Base-by-base conservation (phyloP, 92 coral and sea anemone genomes). In the Pocillopora grandis region DNA sequence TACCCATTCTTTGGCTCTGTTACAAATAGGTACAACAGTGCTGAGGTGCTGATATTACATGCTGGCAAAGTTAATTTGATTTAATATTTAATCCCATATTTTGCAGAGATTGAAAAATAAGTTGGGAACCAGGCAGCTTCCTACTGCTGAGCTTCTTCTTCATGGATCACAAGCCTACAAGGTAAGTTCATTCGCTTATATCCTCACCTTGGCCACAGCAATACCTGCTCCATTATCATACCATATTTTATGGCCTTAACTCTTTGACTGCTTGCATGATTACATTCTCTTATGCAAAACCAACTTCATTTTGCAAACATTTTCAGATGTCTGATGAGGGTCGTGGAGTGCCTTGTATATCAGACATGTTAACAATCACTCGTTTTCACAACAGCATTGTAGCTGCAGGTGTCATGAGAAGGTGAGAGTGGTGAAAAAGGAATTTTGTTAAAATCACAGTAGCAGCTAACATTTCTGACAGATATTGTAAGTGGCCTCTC, bases 41-140 rank as follows among this genome's bases (percentile, higher is more conserved):
- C 9, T 16, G 56, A 74, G 20, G 2, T 10, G 23, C 61, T 19
- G 49, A 16, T 42, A 13, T 5, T 37, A 19, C 4, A 49, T 27
- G 19, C 12, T 55, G 16, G 12, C 27, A 19, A 64, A 19, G n/a
- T 18, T 64, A 18, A 64, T 64, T 19, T 11, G 52, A 42, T 42
- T 42, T 42, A 7, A 42, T 42, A 42, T 64, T 20, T 5, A 14
- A 20, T n/a, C 1, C 5, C 4, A 10, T 74, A 37, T 64, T 37
- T 72, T 57, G 52, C 63, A 94, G 98, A 88, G 89, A 62, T 76
- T 95, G 60, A 95, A 95, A 77, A 93, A 95, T 85, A 95, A 93
- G 78, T 92, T 95, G 67, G 98, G 98, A 17, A 95, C 98, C 14
- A 88, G 91, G 76, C 98, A 95, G 87, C 88, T 93, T 56, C 98